Evolutionary conservation across 2,888 invertebrate species (phyloP).

Genomic region (Eristalinus sepulchralis): DNA sequence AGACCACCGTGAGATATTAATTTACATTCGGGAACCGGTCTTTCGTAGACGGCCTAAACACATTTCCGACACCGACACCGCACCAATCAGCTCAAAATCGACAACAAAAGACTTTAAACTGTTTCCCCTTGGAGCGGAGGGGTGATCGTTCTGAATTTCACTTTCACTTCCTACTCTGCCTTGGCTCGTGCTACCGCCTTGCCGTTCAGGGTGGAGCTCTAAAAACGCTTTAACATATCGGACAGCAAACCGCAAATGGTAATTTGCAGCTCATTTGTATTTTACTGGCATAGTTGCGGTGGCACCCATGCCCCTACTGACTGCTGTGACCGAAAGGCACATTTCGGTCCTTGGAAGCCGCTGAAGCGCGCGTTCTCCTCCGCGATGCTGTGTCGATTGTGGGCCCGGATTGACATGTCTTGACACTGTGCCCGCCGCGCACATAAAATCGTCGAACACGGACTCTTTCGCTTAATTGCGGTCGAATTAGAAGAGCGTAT

Average conservation of each 20-base stretch:
- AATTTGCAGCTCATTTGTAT: background rate
- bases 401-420: background rate
- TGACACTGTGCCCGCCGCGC: background rate
- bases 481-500: constrained; percentile 17
- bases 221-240: background rate
- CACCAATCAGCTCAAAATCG: background rate
- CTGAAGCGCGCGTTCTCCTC: background rate
- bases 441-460: background rate
- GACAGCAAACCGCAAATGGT: background rate
- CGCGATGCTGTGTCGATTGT: background rate
- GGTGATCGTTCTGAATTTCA: background rate
- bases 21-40: background rate
- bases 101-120: background rate
- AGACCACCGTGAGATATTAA: background rate
- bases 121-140: background rate
- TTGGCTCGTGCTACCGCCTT: background rate
- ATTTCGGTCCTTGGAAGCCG: background rate
- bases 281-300: background rate
- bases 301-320: background rate
- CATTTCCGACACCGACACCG: background rate
- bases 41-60: background rate
- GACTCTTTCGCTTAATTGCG: background rate
- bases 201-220: background rate
- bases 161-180: background rate
- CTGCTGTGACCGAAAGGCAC: background rate